phyloP scores from a whole-genome alignment of 2,113 vertebrate genomes.

The Cyanoderma ruficeps region DNA sequence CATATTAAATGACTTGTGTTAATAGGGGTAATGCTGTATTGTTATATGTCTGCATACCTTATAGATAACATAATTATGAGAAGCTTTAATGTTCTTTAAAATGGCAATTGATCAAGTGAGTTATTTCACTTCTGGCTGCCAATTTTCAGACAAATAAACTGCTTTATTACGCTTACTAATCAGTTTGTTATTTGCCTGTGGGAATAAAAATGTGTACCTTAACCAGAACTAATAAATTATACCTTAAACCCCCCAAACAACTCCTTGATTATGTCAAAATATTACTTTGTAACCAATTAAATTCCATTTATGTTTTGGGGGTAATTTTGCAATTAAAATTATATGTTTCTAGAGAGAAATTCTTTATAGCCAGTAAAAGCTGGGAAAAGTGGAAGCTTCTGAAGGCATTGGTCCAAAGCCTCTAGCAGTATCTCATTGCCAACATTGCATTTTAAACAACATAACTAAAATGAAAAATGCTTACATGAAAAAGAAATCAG shows the following conservation, averaged over 20 bases:
- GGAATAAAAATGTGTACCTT: slow-evolving; percentile 49
- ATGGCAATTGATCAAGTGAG: slow-evolving; percentile 67
- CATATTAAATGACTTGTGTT: slow-evolving; percentile 43
- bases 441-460: slow-evolving; percentile 40
- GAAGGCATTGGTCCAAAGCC: slow-evolving; percentile 56
- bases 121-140: slow-evolving; percentile 40
- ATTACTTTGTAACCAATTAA: slow-evolving; percentile 69
- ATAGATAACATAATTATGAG: slow-evolving; percentile 52
- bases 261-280: slow-evolving; percentile 48
- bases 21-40: slow-evolving; percentile 11
- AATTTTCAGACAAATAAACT: slow-evolving; percentile 61
- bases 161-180: slow-evolving; percentile 68
- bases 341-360: slow-evolving; percentile 54
- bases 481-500: not conserved
- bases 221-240: slow-evolving; percentile 59
- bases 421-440: slow-evolving; percentile 48
- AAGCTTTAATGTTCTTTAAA: slow-evolving; percentile 54
- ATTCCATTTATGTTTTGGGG: slow-evolving; percentile 62
- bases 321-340: slow-evolving; percentile 62
- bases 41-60: slow-evolving; percentile 58
- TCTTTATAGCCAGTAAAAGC: slow-evolving; percentile 58
- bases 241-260: slow-evolving; percentile 28
- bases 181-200: slow-evolving; percentile 69
- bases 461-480: not conserved
- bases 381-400: slow-evolving; percentile 38